phyloP scores from a whole-genome alignment of 2,888 invertebrate species.

The Patella depressa region DNA sequence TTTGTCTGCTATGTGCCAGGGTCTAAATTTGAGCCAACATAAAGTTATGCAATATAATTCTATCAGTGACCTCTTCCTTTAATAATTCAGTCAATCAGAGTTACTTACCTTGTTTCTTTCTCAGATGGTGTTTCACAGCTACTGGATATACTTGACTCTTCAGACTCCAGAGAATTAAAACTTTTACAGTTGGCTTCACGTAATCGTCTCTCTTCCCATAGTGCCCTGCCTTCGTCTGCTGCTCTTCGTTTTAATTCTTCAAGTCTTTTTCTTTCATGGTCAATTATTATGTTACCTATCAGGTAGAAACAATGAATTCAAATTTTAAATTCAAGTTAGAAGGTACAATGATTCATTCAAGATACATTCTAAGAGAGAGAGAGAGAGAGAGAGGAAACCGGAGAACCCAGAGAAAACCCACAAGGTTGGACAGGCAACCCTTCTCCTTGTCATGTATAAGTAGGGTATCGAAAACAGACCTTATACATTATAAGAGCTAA shows the following conservation, averaged over 20 bases:
- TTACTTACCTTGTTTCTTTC: slow-evolving; percentile 69
- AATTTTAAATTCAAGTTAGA: too few relatives aligned
- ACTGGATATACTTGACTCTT: slow-evolving; percentile 77
- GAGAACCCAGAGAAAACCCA: too few relatives aligned
- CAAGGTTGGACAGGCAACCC: too few relatives aligned
- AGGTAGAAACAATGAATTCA: background rate
- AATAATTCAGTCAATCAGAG: background rate
- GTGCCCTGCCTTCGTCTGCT: slow-evolving; percentile 89
- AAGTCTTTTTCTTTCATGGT: slow-evolving; percentile 89
- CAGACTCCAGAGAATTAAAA: slow-evolving; percentile 77
- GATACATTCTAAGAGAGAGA: background rate
- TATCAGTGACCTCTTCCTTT: too few relatives aligned
- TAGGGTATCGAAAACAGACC: slow-evolving; percentile 3
- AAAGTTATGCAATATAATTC: too few relatives aligned
- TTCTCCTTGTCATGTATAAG: too few relatives aligned
- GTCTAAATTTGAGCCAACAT: too few relatives aligned
- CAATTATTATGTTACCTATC: slow-evolving; percentile 89
- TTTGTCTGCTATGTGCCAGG: too few relatives aligned
- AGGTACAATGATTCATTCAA: background rate
- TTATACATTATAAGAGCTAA: background rate
- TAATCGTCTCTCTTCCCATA: slow-evolving; percentile 83
- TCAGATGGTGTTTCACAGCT: slow-evolving; percentile 75
- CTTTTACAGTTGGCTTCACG: slow-evolving; percentile 75
- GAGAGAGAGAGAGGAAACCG: background rate
- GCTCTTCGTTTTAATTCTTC: slow-evolving; percentile 87